Conservation (phyloP, 30 jellyfish, hydroid and myxozoan species). For the Aurelia sp. region DNA sequence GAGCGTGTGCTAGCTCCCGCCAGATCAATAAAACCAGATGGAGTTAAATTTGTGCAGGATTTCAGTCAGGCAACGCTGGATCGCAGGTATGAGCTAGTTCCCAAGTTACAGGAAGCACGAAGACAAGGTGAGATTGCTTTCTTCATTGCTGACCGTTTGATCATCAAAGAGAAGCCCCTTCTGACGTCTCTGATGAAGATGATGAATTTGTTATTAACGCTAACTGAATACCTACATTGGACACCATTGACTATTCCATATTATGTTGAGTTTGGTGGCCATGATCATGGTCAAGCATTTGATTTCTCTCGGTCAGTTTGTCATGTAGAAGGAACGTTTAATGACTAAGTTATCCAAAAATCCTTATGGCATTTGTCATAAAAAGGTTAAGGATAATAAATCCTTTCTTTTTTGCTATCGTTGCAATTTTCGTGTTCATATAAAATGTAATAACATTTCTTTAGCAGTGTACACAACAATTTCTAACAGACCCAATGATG, state of each 20-base stretch:
- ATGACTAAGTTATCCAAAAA: conserved; percentile 1
- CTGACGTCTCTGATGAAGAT: neutral
- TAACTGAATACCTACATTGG: neutral
- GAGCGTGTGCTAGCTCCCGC: neutral
- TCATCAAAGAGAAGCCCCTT: conserved; percentile 3
- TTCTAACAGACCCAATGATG: too few species aligned
- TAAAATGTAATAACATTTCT: too few species aligned
- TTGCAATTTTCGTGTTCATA: too few species aligned
- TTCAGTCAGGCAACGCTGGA: neutral
- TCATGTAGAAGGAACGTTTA: too few species aligned
- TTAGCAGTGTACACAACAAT: too few species aligned
- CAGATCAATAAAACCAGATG: neutral
- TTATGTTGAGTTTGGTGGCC: too few species aligned
- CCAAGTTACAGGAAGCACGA: neutral
- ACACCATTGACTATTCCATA: neutral
- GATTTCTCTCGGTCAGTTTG: too few species aligned
- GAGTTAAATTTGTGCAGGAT: conserved; percentile 1
- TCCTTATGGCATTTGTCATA: conserved; percentile 6
- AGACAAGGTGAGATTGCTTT: neutral
- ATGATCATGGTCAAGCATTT: too few species aligned
- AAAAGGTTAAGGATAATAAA: too few species aligned
- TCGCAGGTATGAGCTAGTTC: neutral
- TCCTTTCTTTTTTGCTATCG: neutral
- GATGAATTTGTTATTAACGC: neutral
- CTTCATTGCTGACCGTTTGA: neutral